Evolutionary conservation across 2,113 vertebrate species (phyloP).

Genomic region (Cranoglanis bouderius): DNA sequence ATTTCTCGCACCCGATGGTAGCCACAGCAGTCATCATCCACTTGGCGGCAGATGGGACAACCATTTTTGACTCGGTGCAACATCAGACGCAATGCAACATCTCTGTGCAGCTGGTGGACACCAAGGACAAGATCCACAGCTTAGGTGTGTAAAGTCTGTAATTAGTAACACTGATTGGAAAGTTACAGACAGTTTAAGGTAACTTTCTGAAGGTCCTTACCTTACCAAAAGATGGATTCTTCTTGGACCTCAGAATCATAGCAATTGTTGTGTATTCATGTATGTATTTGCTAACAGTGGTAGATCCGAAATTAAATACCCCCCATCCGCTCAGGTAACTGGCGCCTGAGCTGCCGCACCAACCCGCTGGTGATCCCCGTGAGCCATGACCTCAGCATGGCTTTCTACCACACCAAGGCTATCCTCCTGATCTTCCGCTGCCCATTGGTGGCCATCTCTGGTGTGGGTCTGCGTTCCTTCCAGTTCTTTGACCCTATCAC

Average conservation of each 20-base stretch:
- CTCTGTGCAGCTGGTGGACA: slow-evolving; percentile 89
- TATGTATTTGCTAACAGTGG: background rate
- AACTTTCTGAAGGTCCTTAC: background rate
- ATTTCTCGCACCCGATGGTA: slow-evolving; percentile 94
- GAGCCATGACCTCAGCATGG: slow-evolving; percentile 94
- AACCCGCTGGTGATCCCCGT: slow-evolving; percentile 98
- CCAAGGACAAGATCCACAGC: slow-evolving; percentile 86
- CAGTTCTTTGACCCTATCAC: slow-evolving; percentile 98
- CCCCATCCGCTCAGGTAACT: slow-evolving; percentile 81
- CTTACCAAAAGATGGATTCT: background rate
- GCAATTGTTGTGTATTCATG: background rate
- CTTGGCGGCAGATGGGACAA: slow-evolving; percentile 91
- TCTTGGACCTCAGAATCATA: background rate
- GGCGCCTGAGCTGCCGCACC: slow-evolving; percentile 94
- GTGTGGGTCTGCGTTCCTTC: slow-evolving; percentile 95
- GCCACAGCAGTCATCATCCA: slow-evolving; percentile 92
- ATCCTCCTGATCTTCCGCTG: slow-evolving; percentile 91
- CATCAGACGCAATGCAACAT: slow-evolving; percentile 89
- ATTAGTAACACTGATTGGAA: background rate
- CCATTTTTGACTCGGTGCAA: slow-evolving; percentile 74
- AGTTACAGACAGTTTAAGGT: background rate
- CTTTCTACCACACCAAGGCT: slow-evolving; percentile 95
- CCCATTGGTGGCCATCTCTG: slow-evolving; percentile 90
- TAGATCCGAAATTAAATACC: background rate
- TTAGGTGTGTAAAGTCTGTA: slow-evolving; percentile 76